Evolutionary conservation across 2,888 invertebrate genomes (phyloP), one percentile per base, ranked within the genome.

Genomic region (Drosophila anomelani): DNA sequence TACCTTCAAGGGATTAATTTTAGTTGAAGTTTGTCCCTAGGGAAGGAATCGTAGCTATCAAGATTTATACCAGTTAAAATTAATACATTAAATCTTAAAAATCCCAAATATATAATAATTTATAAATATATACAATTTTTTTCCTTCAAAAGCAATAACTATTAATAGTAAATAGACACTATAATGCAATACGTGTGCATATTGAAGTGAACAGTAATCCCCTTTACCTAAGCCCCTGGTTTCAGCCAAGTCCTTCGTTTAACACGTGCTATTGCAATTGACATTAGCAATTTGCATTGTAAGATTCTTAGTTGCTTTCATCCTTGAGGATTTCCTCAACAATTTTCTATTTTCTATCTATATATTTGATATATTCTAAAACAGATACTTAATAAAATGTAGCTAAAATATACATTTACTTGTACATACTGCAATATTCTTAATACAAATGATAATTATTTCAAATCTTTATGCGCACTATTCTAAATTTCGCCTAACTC

Each of bases 191-290:
- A 32, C 4, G 8, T 32, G 13, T 13, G 12, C 9, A 20, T 51
- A 15, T 13, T 2, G 13, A 3, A 17, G 17, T 12, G 17, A 1
- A 49, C 12, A 7, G 4, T 0, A 8, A 15, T 34, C 58, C 58
- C 58, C 15, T 15, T 38, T n/a, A 4, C 2, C 57, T 56, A 23
- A 56, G 39, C 12, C 59, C n/a, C n/a, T 59, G 59, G 0, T 1
- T 12, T 29, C 9, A n/a, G 9, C 5, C 20, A 12, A 4, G 3
- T 20, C 51, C 8, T 15, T 20, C 8, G 34, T 15, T 34, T 51
- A 34, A 15, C 51, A 51, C 51, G 34, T 51, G 51, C 34, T 51
- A 51, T 20, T 55, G 39, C 15, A 59, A 32, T 56, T 12, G 51
- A 26, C 49, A 4, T 39, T 55, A 6, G 20, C 20, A 29, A 29